These are phyloP conservation scores for Pollimyrus isidori DNA, from an alignment of 2,113 vertebrate species.

Conservation along the genomic window DNA sequence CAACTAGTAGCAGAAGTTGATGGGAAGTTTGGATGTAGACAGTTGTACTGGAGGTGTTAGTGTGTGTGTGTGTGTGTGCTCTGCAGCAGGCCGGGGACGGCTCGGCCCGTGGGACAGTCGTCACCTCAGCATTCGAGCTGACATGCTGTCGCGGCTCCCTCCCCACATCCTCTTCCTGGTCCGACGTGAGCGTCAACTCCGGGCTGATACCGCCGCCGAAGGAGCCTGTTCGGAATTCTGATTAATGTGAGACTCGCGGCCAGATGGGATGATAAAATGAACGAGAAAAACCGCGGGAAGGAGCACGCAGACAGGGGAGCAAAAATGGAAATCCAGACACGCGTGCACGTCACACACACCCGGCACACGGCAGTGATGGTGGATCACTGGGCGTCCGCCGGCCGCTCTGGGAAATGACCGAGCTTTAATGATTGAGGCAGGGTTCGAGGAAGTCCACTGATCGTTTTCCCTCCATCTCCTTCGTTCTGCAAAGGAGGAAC, in stretches of 20 bases:
- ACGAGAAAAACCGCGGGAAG: conserved; percentile 30
- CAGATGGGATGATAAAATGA: conserved; percentile 40
- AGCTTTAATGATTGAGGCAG: conserved; percentile 31
- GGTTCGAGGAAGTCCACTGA: conserved; percentile 33
- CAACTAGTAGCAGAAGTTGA: background rate
- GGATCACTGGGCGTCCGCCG: background rate
- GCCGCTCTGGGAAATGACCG: conserved; percentile 37
- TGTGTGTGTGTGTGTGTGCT: background rate
- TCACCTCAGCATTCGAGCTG: conserved; percentile 6
- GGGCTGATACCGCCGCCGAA: conserved; percentile 39
- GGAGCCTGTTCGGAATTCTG: conserved; percentile 41
- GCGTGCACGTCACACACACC: background rate
- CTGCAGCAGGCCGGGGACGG: background rate
- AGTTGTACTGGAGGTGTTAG: background rate
- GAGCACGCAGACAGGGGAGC: background rate
- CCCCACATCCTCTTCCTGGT: conserved; percentile 37
- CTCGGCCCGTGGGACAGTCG: background rate
- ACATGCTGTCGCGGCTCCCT: background rate
- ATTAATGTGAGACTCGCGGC: conserved; percentile 43
- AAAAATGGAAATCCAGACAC: background rate
- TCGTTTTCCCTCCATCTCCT: conserved; percentile 36
- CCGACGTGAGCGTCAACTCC: conserved; percentile 32
- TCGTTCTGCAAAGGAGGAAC: conserved; percentile 15
- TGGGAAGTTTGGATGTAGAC: background rate
- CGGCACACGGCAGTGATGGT: background rate